Evolutionary conservation across 1,140 invertebrate species (phyloP), one percentile per base, ranked within the genome.

Genomic region (Calycopis cecrops): DNA sequence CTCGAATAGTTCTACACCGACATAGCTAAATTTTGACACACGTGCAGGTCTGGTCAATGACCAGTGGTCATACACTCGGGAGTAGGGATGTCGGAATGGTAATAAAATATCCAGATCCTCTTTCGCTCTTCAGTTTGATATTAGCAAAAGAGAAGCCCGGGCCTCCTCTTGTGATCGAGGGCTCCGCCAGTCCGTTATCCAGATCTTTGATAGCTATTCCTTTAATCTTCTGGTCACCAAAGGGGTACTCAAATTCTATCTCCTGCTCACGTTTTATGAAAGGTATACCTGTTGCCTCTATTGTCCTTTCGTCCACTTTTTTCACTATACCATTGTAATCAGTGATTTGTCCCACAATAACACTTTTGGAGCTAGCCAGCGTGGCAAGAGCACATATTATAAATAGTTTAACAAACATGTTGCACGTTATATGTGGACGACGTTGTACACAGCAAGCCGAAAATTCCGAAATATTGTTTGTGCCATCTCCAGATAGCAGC

Each of bases 51-150:
- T n/a, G n/a, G n/a, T n/a, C n/a, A n/a, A n/a, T n/a, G n/a, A n/a
- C n/a, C n/a, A n/a, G n/a, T n/a, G n/a, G n/a, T n/a, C n/a, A n/a
- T n/a, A n/a, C n/a, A n/a, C n/a, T n/a, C n/a, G n/a, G n/a, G n/a
- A n/a, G n/a, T n/a, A n/a, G n/a, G n/a, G n/a, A n/a, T n/a, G n/a
- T n/a, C n/a, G n/a, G n/a, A n/a, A n/a, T n/a, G n/a, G n/a, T n/a
- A n/a, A n/a, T n/a, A n/a, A n/a, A n/a, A n/a, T 73, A 76, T 0
- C 85, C 86, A 4, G 80, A 75, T 4, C 76, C 76, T 35, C 79
- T 71, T 52, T 85, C 79, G 48, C 83, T 86, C 51, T 85, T 88
- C 42, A 88, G 56, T 48, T 79, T 80, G 1, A 89, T 72, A 14
- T 74, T 76, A 1, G 78, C 85, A 48, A 79, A 77, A 21, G 71